Conservation (phyloP, 2,888 invertebrate genomes). For the Geotrupes spiniger region DNA sequence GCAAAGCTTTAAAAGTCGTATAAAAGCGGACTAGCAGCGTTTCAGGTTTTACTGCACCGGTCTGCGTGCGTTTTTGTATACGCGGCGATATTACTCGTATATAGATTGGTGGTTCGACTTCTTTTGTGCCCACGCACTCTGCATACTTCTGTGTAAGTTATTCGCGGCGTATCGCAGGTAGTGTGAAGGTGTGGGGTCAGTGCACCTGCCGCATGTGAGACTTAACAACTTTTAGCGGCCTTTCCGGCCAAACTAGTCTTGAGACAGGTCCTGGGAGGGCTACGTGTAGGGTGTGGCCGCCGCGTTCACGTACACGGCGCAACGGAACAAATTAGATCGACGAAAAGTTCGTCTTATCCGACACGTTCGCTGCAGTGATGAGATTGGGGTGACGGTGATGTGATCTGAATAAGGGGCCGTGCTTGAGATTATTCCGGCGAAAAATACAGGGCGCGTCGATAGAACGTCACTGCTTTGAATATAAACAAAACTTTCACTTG, state of each 20-base stretch:
- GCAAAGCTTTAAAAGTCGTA: too few species aligned
- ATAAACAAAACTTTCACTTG: too few species aligned
- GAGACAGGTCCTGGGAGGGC: constrained; percentile 16
- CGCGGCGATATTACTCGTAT: too few species aligned
- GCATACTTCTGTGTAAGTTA: background rate
- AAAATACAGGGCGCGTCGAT: too few species aligned
- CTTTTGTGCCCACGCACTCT: constrained; percentile 2
- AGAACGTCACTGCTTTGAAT: too few species aligned
- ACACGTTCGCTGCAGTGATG: background rate
- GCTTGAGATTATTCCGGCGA: too few species aligned
- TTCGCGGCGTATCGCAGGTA: constrained; percentile 8
- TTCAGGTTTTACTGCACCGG: too few species aligned
- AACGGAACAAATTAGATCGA: background rate
- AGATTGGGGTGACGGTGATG: background rate
- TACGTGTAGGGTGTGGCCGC: constrained; percentile 15
- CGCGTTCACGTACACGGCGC: background rate
- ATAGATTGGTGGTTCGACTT: background rate
- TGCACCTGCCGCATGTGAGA: constrained; percentile 14
- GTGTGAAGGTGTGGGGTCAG: constrained; percentile 16
- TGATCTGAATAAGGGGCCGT: too few species aligned
- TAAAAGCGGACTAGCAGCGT: too few species aligned
- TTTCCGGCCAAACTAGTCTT: constrained; percentile 19
- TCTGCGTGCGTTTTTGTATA: too few species aligned
- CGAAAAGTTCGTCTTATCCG: background rate
- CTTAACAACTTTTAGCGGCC: constrained; percentile 15